Evolutionary conservation across 1,140 invertebrate species (phyloP), one percentile per base, ranked within the genome.

Genomic region (Lamellibrachia luymesi): DNA sequence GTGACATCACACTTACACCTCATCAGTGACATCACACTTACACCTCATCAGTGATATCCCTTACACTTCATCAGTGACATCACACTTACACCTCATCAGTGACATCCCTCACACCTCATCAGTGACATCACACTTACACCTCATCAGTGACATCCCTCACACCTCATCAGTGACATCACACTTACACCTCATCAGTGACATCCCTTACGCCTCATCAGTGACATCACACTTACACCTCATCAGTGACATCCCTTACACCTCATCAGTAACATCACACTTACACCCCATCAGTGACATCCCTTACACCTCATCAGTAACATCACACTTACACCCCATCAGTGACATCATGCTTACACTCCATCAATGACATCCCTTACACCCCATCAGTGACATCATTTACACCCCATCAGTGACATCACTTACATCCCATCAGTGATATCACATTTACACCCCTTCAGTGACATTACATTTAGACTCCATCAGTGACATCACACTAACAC

Each of bases 251-350:
- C 4, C n/a, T n/a, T n/a, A n/a, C n/a, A n/a, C n/a, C n/a, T n/a
- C n/a, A 56, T 56, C 52, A 56, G 52, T 56, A 56, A 56, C 52
- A n/a, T n/a, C n/a, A n/a, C n/a, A 8, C 4, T 13, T 80, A 80
- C 64, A 80, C 64, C 64, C 64, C 64, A 80, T 80, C 4, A 80
- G 64, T 80, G 5, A 80, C 64, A 80, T 22, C 64, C 13, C 5
- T 56, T 6, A 56, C 52, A 56, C 52, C 52, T 56, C 5, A 56
- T 56, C 52, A 56, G 13, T 13, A 80, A 4, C 13, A n/a, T n/a
- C n/a, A n/a, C n/a, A n/a, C n/a, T n/a, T n/a, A 80, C 64, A 80
- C 64, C 64, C 64, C 64, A 80, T 80, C 64, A 80, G 64, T 80
- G 64, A 80, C 64, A 80, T 80, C 64, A 80, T 2, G 2, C 6